Percentiles rank a stretch among this genome's conserved stretches.
phyloP scores from a whole-genome alignment of 2,797 vertebrate species.

The Euphonia xanthogaster region DNA sequence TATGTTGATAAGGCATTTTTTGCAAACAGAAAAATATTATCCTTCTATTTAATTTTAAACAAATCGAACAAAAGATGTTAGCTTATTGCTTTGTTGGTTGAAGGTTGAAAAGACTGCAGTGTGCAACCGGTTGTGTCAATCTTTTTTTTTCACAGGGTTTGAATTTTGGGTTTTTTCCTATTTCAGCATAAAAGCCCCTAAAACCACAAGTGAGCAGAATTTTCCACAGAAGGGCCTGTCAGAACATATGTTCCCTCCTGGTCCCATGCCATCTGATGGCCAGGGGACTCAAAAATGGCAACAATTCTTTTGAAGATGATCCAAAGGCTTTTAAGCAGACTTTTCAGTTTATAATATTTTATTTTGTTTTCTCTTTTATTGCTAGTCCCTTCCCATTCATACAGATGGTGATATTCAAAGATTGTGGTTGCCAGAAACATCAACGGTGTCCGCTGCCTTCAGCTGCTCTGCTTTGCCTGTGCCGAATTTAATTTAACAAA shows the following conservation, averaged over 20 bases:
- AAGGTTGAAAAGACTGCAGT: background rate
- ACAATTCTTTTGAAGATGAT: conserved; percentile 51
- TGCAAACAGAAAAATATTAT: background rate
- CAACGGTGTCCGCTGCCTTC: background rate
- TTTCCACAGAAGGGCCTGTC: conserved; percentile 24
- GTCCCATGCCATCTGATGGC: conserved; percentile 41
- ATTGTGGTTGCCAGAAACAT: conserved; percentile 4
- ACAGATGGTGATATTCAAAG: conserved; percentile 28
- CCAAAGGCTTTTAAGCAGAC: conserved; percentile 48
- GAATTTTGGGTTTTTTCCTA: background rate
- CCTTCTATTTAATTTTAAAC: background rate
- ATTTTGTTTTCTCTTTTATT: conserved; percentile 53
- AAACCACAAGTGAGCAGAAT: conserved; percentile 33
- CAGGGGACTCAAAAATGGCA: conserved; percentile 11
- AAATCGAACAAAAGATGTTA: background rate
- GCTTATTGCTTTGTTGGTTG: background rate
- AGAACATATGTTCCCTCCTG: conserved; percentile 54
- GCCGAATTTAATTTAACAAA: conserved; percentile 25
- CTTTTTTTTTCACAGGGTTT: background rate
- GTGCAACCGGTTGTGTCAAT: conserved; percentile 5
- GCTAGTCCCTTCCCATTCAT: conserved; percentile 26
- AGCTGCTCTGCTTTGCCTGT: conserved; percentile 19
- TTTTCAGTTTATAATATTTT: conserved; percentile 48
- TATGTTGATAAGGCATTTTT: background rate
- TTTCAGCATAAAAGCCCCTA: background rate